A percentile compares a stretch with the other conserved stretches of the same genome.
Conservation (phyloP, 1,140 invertebrate genomes). For the Octopus bimaculoides region DNA sequence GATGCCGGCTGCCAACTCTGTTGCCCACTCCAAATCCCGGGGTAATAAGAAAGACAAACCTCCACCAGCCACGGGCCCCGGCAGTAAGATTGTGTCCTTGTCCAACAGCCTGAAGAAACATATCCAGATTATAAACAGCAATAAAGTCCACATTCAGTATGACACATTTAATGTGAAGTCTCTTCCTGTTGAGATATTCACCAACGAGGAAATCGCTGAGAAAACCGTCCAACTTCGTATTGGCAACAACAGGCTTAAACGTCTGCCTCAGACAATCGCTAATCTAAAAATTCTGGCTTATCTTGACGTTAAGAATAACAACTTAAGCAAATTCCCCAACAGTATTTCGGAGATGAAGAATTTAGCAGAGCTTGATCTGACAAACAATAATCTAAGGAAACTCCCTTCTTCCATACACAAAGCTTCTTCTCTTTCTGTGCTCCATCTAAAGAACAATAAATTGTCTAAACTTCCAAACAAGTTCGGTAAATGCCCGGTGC, state of each 20-base stretch:
- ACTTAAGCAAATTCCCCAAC: constrained; percentile 42
- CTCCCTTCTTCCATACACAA: constrained; percentile 52
- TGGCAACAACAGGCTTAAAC: constrained; percentile 52
- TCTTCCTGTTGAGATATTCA: constrained; percentile 50
- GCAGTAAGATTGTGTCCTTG: constrained; percentile 50
- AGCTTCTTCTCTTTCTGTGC: constrained; percentile 35
- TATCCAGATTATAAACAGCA: constrained; percentile 33
- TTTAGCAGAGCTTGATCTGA: constrained; percentile 41
- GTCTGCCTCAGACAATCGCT: constrained; percentile 41
- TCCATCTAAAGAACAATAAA: constrained; percentile 46
- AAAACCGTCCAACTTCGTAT: constrained; percentile 41
- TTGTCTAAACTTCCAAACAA: constrained; percentile 47
- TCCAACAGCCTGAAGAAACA: constrained; percentile 45
- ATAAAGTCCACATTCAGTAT: constrained; percentile 41
- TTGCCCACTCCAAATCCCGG: neutral
- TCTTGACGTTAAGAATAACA: constrained; percentile 49
- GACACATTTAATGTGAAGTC: constrained; percentile 46
- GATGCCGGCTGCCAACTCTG: too few relatives aligned
- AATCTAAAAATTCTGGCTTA: constrained; percentile 41
- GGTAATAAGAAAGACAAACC: constrained; percentile 54
- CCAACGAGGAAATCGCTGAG: constrained; percentile 49
- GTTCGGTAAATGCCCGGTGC: constrained; percentile 43
- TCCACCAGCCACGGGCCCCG: constrained; percentile 51
- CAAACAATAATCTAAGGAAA: constrained; percentile 49
- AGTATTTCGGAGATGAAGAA: constrained; percentile 48